A percentile compares a stretch with the other conserved stretches of the same genome.
These are phyloP conservation scores for Myrmophylax atrothorax DNA, from an alignment of 2,113 vertebrate species.

Conservation along the genomic window DNA sequence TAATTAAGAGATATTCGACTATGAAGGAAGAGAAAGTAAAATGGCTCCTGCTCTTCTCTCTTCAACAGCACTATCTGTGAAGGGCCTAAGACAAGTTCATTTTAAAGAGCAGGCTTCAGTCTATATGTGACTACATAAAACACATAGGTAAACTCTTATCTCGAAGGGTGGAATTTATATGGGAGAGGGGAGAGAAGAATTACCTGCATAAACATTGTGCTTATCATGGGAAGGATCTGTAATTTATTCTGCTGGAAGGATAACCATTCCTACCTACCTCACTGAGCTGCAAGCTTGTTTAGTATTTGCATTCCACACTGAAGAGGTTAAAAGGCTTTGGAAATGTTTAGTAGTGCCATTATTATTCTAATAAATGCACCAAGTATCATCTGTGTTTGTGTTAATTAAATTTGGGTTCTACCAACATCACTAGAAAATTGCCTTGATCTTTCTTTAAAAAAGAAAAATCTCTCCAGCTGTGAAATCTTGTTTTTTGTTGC, in stretches of 20 bases:
- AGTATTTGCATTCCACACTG: constrained; percentile 44
- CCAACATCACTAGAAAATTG: constrained; percentile 9
- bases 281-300: constrained; percentile 10
- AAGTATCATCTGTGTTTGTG: background rate
- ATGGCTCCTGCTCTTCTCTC: background rate
- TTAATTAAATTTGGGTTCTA: constrained; percentile 40
- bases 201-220: constrained; percentile 2
- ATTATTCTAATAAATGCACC: constrained; percentile 33
- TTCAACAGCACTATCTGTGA: background rate
- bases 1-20: background rate
- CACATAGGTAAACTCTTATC: constrained; percentile 28
- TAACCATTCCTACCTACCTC: constrained; percentile 37
- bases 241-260: constrained; percentile 46
- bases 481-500: constrained; percentile 23
- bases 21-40: background rate
- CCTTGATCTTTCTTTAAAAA: constrained; percentile 18
- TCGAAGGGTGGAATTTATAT: constrained; percentile 38
- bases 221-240: constrained; percentile 35
- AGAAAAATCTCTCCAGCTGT: background rate
- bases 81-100: background rate
- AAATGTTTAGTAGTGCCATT: constrained; percentile 17
- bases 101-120: background rate
- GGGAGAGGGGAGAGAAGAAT: background rate
- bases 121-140: constrained; percentile 16
- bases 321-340: constrained; percentile 49